phyloP scores from a whole-genome alignment of 2,113 vertebrate species.

The Polypterus bichir region DNA sequence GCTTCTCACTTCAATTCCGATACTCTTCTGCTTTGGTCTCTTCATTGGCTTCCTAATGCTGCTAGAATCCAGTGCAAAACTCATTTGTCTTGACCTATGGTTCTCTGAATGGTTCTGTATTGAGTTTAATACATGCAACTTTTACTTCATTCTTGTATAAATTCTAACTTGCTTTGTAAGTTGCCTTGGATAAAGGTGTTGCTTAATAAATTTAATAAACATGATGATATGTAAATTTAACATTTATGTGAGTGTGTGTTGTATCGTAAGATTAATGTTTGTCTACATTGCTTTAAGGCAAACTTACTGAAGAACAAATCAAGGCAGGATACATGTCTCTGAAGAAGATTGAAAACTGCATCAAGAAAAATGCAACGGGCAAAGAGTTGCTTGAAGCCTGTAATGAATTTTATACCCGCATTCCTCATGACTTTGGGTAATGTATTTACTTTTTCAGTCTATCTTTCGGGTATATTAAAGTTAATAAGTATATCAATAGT shows the following conservation, averaged over 20 bases:
- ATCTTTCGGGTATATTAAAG: not conserved
- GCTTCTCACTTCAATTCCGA: too few species aligned
- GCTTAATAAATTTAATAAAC: too few species aligned
- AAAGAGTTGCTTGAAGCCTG: conserved; percentile 63
- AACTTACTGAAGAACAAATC: conserved; percentile 73
- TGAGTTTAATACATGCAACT: too few species aligned
- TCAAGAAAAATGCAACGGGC: conserved; percentile 47
- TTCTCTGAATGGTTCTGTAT: too few species aligned
- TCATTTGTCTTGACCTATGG: too few species aligned
- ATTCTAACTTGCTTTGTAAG: too few species aligned
- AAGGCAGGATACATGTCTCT: conserved; percentile 65
- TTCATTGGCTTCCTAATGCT: too few species aligned
- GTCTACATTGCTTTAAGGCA: conserved; percentile 43
- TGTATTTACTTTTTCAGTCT: not conserved
- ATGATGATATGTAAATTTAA: not conserved
- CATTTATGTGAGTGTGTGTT: not conserved
- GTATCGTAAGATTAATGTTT: not conserved
- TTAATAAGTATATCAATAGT: not conserved
- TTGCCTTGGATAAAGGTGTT: too few species aligned
- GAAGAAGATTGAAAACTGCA: conserved; percentile 64
- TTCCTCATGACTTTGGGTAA: conserved; percentile 83
- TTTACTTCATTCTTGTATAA: too few species aligned
- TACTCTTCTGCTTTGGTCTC: too few species aligned
- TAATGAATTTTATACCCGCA: conserved; percentile 82
- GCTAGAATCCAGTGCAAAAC: too few species aligned